Evolutionary conservation across 2,888 invertebrate genomes (phyloP).

Genomic region (Cataglyphis livida): DNA sequence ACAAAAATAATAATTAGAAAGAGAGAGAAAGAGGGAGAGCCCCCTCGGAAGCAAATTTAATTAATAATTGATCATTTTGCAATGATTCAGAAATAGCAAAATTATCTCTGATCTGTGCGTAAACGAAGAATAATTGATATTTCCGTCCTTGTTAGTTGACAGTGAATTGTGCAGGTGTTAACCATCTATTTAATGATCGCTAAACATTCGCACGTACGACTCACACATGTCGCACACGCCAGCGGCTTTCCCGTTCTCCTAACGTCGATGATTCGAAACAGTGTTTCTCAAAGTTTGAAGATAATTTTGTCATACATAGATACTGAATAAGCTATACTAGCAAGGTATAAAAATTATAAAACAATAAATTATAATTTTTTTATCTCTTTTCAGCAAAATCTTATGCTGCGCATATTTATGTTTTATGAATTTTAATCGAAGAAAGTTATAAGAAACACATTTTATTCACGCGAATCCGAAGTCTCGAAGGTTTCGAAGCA

Average conservation of each 20-base stretch:
- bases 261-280: constrained; percentile 18
- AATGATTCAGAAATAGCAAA: not conserved
- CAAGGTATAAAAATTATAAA: not conserved
- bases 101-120: not conserved
- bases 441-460: not conserved
- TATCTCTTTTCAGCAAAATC: not conserved
- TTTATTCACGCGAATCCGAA: not conserved
- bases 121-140: constrained; percentile 4
- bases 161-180: constrained; percentile 59
- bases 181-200: constrained; percentile 56
- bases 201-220: constrained; percentile 44
- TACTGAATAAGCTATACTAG: not conserved
- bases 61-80: not conserved
- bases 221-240: constrained; percentile 29
- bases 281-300: constrained; percentile 24
- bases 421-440: constrained; percentile 10
- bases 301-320: not conserved
- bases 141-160: not conserved
- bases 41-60: too few species aligned
- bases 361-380: not conserved
- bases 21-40: too few species aligned
- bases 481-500: not conserved
- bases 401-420: not conserved
- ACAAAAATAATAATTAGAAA: too few species aligned
- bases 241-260: constrained; percentile 25